A percentile compares a stretch with the other conserved stretches of the same genome.
phyloP scores from a whole-genome alignment of 92 coral and sea anemone species.

The Heliopora coerulea region DNA sequence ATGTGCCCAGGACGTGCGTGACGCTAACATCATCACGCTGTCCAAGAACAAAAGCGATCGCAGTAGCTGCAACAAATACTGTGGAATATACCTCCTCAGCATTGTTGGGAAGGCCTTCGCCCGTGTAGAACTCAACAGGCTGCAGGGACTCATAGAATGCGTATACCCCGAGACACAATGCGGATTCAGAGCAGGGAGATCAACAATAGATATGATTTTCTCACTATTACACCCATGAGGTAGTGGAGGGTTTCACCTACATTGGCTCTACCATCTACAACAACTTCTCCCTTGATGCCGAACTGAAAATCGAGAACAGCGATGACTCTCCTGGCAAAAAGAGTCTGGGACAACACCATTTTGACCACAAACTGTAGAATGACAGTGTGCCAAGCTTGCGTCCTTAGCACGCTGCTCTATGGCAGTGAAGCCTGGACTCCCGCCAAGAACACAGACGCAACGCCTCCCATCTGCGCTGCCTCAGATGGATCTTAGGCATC shows the following conservation, averaged over 20 bases:
- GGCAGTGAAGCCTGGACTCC: constrained; percentile 36
- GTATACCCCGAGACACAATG: constrained; percentile 41
- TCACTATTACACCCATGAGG: constrained; percentile 37
- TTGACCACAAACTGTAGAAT: constrained; percentile 28
- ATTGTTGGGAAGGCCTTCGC: constrained; percentile 57
- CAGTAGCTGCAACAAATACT: constrained; percentile 45
- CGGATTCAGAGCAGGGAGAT: constrained; percentile 43
- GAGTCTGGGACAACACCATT: constrained; percentile 41
- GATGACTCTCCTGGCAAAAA: constrained; percentile 31
- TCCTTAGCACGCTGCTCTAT: constrained; percentile 45
- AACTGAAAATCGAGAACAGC: constrained; percentile 40
- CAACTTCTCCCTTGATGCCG: constrained; percentile 36
- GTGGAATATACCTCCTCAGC: constrained; percentile 54
- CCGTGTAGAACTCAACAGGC: neutral
- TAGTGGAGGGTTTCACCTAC: constrained; percentile 48
- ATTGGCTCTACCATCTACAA: constrained; percentile 49
- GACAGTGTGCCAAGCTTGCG: constrained; percentile 34
- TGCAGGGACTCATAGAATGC: constrained; percentile 29
- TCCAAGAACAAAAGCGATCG: constrained; percentile 55
- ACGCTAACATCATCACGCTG: constrained; percentile 29
- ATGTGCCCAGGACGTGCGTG: constrained; percentile 4
- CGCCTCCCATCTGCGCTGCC: constrained; percentile 49
- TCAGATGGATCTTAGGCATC: constrained; percentile 48
- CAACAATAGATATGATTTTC: constrained; percentile 46
- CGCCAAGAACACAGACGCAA: constrained; percentile 45